phyloP scores from a whole-genome alignment of 2,113 vertebrate genomes.

The Sylvilagus bachmani region DNA sequence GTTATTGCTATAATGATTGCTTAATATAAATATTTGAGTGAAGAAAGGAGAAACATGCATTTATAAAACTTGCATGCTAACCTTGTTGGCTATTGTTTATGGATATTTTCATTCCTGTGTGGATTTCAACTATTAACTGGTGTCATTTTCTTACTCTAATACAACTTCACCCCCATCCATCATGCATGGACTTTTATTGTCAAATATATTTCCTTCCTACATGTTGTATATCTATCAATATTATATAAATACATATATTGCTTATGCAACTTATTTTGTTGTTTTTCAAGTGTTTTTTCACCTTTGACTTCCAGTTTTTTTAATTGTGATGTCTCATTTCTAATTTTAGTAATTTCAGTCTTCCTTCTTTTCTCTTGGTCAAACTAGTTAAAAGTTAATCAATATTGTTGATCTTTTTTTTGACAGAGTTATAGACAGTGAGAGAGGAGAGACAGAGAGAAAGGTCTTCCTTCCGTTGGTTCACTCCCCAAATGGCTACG shows the following conservation, averaged over 20 bases:
- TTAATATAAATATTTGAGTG: background rate
- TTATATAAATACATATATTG: background rate
- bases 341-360: too few species aligned
- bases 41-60: background rate
- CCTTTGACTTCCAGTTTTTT: background rate
- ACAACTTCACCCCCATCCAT: background rate
- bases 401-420: background rate
- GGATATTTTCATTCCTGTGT: background rate
- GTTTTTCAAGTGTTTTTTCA: background rate
- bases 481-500: too few species aligned
- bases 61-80: background rate
- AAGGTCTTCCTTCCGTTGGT: too few species aligned
- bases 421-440: too few species aligned
- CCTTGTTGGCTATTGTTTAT: background rate
- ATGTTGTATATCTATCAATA: background rate
- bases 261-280: background rate
- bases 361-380: background rate
- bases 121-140: background rate
- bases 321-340: background rate
- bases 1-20: background rate
- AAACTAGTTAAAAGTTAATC: too few species aligned
- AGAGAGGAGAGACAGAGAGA: too few species aligned
- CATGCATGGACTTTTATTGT: background rate
- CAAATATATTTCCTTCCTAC: background rate
- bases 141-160: background rate